Evolutionary conservation across 2,113 vertebrate genomes (phyloP).

Genomic region (Ammodytes marinus): DNA sequence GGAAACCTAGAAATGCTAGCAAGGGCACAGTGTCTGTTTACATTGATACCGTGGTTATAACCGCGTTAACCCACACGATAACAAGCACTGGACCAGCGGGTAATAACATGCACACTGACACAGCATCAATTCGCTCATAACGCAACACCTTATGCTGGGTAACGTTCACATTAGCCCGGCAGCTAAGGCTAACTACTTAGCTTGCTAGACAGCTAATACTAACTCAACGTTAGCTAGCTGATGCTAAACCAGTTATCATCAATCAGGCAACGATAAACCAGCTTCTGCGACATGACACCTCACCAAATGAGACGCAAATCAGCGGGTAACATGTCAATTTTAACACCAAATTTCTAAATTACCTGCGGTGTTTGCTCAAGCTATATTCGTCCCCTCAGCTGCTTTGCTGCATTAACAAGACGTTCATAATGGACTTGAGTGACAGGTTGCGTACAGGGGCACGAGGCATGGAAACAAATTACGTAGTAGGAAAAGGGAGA

Average conservation of each 20-base stretch:
- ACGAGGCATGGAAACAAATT: conserved; percentile 67
- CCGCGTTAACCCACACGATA: background rate
- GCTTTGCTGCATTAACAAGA: conserved; percentile 77
- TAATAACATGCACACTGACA: conserved; percentile 27
- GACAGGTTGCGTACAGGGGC: conserved; percentile 66
- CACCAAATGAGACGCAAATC: background rate
- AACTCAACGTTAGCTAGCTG: conserved; percentile 42
- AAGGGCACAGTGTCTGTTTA: conserved; percentile 29
- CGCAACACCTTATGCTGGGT: conserved; percentile 7
- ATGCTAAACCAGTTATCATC: conserved; percentile 45
- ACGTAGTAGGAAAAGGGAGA: conserved; percentile 39
- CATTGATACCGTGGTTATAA: background rate
- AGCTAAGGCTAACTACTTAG: conserved; percentile 52
- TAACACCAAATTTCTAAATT: conserved; percentile 23
- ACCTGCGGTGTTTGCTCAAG: conserved; percentile 76
- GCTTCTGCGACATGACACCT: conserved; percentile 44
- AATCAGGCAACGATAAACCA: conserved; percentile 5
- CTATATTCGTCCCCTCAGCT: conserved; percentile 74
- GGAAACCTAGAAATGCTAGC: conserved; percentile 35
- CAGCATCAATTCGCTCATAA: conserved; percentile 18
- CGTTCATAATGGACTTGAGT: conserved; percentile 81
- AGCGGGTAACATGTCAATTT: background rate
- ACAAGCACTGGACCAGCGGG: background rate
- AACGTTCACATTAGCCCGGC: conserved; percentile 36
- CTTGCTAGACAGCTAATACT: conserved; percentile 52